phyloP scores from a whole-genome alignment of 1,140 invertebrate species.

The Chelonus insularis region DNA sequence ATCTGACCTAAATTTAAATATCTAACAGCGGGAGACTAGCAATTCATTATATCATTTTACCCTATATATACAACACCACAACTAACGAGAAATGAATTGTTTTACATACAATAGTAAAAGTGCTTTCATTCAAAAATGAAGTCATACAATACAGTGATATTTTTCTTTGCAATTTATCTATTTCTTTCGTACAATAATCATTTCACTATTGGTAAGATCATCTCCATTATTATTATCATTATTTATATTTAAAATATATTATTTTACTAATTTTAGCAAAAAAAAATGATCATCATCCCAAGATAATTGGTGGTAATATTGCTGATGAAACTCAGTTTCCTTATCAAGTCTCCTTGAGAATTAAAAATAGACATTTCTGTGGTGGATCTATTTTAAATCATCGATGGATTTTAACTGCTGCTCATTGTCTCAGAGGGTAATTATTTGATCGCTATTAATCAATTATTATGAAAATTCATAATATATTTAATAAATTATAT shows the following conservation, averaged over 20 bases:
- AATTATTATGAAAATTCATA: background rate
- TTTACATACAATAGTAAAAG: background rate
- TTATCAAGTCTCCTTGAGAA: constrained; percentile 40
- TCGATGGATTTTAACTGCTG: constrained; percentile 51
- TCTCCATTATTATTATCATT: background rate
- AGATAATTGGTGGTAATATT: constrained; percentile 26
- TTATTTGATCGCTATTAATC: background rate
- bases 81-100: background rate
- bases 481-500: constrained; percentile 2
- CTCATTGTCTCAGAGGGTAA: constrained; percentile 48
- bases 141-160: background rate
- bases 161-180: background rate
- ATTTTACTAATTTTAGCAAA: background rate
- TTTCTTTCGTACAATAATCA: background rate
- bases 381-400: constrained; percentile 52
- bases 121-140: no score
- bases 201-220: background rate
- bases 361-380: constrained; percentile 36
- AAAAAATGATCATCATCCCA: constrained; percentile 3
- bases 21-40: constrained; percentile 8
- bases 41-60: background rate
- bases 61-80: constrained; percentile 2
- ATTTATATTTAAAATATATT: background rate
- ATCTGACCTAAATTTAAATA: constrained; percentile 29
- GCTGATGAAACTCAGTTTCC: constrained; percentile 41